These are phyloP conservation scores for Catharus minimus DNA, from an alignment of 2,113 vertebrate species.

Conservation along the genomic window DNA sequence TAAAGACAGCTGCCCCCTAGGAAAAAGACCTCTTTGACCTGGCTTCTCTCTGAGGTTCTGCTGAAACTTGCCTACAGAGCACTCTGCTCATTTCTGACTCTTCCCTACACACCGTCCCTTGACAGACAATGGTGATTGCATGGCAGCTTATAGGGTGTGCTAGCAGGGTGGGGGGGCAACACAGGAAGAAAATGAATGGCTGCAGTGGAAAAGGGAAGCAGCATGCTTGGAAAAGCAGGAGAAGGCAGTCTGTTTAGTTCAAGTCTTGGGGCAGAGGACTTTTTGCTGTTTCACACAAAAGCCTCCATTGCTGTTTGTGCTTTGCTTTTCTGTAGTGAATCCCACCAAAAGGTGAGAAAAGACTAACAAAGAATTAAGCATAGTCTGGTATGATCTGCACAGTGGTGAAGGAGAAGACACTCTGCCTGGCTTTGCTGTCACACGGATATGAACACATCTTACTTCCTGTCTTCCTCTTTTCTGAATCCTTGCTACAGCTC, in stretches of 20 bases:
- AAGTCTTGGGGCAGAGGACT: not conserved
- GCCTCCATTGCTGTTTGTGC: not conserved
- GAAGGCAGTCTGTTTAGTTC: not conserved
- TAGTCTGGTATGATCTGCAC: not conserved
- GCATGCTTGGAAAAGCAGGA: not conserved
- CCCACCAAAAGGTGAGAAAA: not conserved
- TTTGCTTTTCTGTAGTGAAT: not conserved
- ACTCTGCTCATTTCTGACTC: not conserved
- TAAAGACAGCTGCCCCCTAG: not conserved
- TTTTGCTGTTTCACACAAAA: not conserved
- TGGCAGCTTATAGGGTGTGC: not conserved
- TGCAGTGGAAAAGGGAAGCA: not conserved
- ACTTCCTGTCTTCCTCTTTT: not conserved
- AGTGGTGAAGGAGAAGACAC: not conserved
- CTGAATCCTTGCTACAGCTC: not conserved
- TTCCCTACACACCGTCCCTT: not conserved
- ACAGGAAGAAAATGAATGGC: not conserved
- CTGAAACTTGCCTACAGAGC: not conserved
- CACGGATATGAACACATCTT: not conserved
- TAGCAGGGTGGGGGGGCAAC: accelerated
- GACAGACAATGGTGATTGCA: not conserved
- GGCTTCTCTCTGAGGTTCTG: not conserved
- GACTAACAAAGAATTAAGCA: not conserved
- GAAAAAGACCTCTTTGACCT: not conserved
- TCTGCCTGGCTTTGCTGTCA: not conserved